Base-by-base conservation (phyloP, 1,140 invertebrate species). In the Heliothis virescens region DNA sequence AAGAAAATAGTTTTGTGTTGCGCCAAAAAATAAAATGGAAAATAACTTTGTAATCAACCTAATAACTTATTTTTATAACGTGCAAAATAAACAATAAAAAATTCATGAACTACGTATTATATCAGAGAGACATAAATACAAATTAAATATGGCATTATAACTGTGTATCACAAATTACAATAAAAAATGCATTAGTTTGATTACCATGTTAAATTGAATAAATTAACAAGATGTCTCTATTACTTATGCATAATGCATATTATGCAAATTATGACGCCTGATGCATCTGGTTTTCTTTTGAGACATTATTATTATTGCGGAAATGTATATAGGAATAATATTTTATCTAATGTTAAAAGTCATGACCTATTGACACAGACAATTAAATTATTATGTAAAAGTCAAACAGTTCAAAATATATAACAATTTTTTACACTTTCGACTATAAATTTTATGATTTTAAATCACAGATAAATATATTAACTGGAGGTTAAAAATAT, bases 241-340 rank as follows among this genome's bases (percentile, higher is more conserved):
- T 65, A 65, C 9, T 4, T 1, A 65, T 47, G 41, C 34, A 48
- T 65, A 34, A 3, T 15, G 11, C 16, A 47, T 47, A 3, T 65
- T 65, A 65, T 65, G 62, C 62, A 41, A 65, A 65, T 47, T 9
- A 21, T 3, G 10, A 16, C n/a, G 18, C 16, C 47, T 48, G 18
- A 65, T 48, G 62, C 62, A 65, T 65, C 9, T 18, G 47, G 34
- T 63, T 63, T 63, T 47, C 34, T 10, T 47, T 63, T 63, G 16
- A 63, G 15, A 12, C 29, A 18, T 48, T 65, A 48, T 63, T 18
- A 47, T 65, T 65, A 65, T 65, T 65, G 62, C 9, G 62, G 62
- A 65, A 65, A 65, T 48, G 47, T 4, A 16, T 34, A 12, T 3
- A 34, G 55, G 29, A 71, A 34, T 52, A 65, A 48, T 65, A 16